phyloP scores from a whole-genome alignment of 2,888 invertebrate genomes.

The Cataglyphis albicans region DNA sequence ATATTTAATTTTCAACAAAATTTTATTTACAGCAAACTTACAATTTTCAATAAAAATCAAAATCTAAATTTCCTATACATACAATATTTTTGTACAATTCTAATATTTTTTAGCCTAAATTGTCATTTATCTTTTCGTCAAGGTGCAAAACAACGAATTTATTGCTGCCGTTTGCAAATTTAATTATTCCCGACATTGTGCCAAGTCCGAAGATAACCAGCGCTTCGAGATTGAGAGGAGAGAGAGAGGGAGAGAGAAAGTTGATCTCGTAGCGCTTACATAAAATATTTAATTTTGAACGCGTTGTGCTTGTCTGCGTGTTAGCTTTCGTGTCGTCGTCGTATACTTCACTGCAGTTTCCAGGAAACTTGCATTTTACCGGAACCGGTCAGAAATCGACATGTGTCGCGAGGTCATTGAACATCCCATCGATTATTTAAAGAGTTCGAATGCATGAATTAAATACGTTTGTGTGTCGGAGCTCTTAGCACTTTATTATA shows the following conservation, averaged over 20 bases:
- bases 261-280: background rate
- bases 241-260: background rate
- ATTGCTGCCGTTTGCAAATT: background rate
- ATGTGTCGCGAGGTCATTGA: slow-evolving; percentile 39
- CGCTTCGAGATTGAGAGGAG: background rate
- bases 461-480: slow-evolving; percentile 27
- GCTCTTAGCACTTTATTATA: slow-evolving; percentile 22
- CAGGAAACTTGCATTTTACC: background rate
- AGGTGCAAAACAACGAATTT: background rate
- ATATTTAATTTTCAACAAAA: background rate
- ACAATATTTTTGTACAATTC: background rate
- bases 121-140: background rate
- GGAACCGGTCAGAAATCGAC: slow-evolving; percentile 10
- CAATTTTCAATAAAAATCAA: background rate
- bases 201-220: background rate
- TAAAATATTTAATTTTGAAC: slow-evolving; percentile 45
- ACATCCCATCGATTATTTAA: slow-evolving; percentile 46
- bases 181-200: background rate
- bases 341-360: background rate
- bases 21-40: background rate
- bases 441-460: slow-evolving; percentile 41
- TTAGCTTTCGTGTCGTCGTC: slow-evolving; percentile 16
- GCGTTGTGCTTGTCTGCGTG: background rate
- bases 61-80: background rate
- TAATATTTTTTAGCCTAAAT: background rate